phyloP scores from a whole-genome alignment of 30 jellyfish, hydroid and myxozoan species.

The Hydractinia echinata region DNA sequence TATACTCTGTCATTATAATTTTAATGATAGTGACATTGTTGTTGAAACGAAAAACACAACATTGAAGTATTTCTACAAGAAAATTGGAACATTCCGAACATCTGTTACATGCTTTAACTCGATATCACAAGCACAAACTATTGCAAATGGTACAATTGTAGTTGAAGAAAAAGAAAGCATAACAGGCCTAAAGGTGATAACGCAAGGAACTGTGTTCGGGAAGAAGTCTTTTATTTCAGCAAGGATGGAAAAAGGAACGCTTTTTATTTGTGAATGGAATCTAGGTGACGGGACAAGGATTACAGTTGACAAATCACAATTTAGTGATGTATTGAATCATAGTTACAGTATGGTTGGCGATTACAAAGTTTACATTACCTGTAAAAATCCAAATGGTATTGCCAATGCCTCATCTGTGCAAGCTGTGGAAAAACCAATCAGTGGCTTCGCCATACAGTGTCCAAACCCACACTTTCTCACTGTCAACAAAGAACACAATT shows the following conservation, averaged over 20 bases:
- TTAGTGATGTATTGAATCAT: slow-evolving; percentile 28
- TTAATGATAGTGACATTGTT: slow-evolving; percentile 41
- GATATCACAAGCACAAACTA: slow-evolving; percentile 42
- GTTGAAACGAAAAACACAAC: slow-evolving; percentile 9
- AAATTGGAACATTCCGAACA: slow-evolving; percentile 49
- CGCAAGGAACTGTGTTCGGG: slow-evolving; percentile 47
- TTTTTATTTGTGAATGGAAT: slow-evolving; percentile 64
- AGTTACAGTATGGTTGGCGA: slow-evolving; percentile 45
- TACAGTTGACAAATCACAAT: slow-evolving; percentile 45
- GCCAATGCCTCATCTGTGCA: slow-evolving; percentile 23
- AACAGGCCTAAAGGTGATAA: slow-evolving; percentile 33
- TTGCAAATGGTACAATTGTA: slow-evolving; percentile 45
- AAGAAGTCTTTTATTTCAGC: slow-evolving; percentile 34
- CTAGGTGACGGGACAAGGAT: slow-evolving; percentile 66
- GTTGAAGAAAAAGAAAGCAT: slow-evolving; percentile 61
- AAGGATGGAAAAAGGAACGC: slow-evolving; percentile 65
- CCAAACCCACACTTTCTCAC: slow-evolving; percentile 42
- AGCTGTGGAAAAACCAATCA: slow-evolving; percentile 67
- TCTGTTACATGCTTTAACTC: slow-evolving; percentile 65
- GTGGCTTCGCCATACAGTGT: slow-evolving; percentile 49
- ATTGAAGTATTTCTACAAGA: slow-evolving; percentile 36
- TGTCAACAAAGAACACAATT: slow-evolving; percentile 36
- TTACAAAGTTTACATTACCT: slow-evolving; percentile 42
- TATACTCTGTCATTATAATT: slow-evolving; percentile 44
- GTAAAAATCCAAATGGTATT: slow-evolving; percentile 67